Evolutionary conservation across 2,113 vertebrate genomes (phyloP).

Genomic region (Silurus asotus): DNA sequence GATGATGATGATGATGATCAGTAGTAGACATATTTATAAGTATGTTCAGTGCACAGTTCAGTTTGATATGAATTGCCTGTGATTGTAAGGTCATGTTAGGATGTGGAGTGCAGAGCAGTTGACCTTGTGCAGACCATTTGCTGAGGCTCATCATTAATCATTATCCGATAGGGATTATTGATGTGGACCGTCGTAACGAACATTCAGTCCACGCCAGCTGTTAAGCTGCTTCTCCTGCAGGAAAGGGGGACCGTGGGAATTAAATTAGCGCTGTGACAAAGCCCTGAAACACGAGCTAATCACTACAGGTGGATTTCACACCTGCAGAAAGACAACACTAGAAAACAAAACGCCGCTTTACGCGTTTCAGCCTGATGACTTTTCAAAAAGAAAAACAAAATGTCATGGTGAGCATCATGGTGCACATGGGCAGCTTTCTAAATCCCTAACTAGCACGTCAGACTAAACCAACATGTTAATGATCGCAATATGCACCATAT

Average conservation of each 20-base stretch:
- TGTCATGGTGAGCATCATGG: background rate
- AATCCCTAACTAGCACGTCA: background rate
- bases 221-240: background rate
- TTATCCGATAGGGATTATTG: conserved; percentile 31
- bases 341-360: background rate
- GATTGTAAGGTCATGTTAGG: background rate
- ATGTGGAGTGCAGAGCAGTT: background rate
- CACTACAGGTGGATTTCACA: conserved; percentile 3
- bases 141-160: conserved; percentile 39
- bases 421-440: background rate
- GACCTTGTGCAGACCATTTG: conserved; percentile 24
- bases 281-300: background rate
- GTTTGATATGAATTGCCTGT: background rate
- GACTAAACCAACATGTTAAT: background rate
- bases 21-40: no score
- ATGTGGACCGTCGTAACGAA: conserved; percentile 22
- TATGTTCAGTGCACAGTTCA: no score
- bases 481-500: no score
- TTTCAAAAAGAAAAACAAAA: background rate
- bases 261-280: conserved; percentile 24
- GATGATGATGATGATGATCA: no score
- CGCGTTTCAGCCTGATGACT: background rate
- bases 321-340: background rate
- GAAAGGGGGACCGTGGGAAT: conserved; percentile 9
- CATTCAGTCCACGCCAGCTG: conserved; percentile 38